Base-by-base conservation (phyloP, 2,888 invertebrate species). In the Metacarcinus magister region DNA sequence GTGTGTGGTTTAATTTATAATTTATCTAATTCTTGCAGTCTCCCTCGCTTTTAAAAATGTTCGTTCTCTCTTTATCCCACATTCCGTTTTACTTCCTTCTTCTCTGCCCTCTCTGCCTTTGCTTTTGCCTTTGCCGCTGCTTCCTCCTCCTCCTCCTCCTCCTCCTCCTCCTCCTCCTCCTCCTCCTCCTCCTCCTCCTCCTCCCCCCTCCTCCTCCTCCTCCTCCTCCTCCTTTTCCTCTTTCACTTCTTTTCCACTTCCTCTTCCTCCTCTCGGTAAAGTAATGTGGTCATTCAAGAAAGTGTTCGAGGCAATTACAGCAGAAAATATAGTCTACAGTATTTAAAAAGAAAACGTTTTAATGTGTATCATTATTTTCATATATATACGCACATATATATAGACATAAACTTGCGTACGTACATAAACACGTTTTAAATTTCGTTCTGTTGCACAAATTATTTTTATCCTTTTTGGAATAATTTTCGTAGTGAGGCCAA, bases 241-340 rank as follows among this genome's bases (percentile, higher is more conserved):
- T 7, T 75, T 5, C 23, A 28, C 75, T 28, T 28, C 75, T 13
- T 54, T 13, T 13, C 13, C 54, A 5, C 13, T 54, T 13, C 28
- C 23, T 23, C 28, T 28, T 28, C 28, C n/a, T 28, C 28, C 75
- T 28, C 28, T 75, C 75, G 75, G 28, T 7, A n/a, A 75, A 75
- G 75, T 75, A 75, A 75, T 75, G 75, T 28, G 28, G 75, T 75
- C 75, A 75, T 75, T 75, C 8, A 75, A 75, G 75, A 75, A 75
- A 75, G 75, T 75, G 75, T 75, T 75, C 28, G 8, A 75, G 75
- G 75, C 75, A 75, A 75, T 75, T 75, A 75, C 75, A 75, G 7
- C 75, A 75, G 8, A 28, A 75, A 75, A 75, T 19, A 28, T 75
- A 7, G 75, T 28, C n/a, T 8, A 19, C 75, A 16, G 28, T 28